Evolutionary conservation across 2,888 invertebrate species (phyloP), one percentile per base, ranked within the genome.

Genomic region (Spisula subtruncata): DNA sequence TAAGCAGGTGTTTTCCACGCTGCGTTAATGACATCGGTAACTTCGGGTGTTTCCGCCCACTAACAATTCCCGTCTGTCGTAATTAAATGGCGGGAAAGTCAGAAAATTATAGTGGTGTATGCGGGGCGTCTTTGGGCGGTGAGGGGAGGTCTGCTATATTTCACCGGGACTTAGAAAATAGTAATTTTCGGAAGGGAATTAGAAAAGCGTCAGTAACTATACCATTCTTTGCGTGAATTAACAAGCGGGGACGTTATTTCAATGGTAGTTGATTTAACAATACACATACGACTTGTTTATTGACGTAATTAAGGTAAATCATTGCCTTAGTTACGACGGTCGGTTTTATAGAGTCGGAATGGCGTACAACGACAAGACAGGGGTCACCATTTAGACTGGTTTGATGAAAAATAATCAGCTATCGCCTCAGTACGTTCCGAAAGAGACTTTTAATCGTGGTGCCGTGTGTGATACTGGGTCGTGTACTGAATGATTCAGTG

Each of bases 51-150:
- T 87, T 85, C 89, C 89, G 89, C 89, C 89, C 87, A 56, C 71
- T 46, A 48, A 81, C 84, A 83, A 83, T 83, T 79, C 83, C n/a
- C 79, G 80, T 84, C 71, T 84, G 80, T 81, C 29, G 56, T 82
- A 89, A 89, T 89, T 89, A 85, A 89, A 89, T 82, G 85, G 85
- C 85, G 85, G 85, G 88, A 89, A 85, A 32, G 75, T 35, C n/a
- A 46, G 75, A 84, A 89, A 88, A 88, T 88, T 83, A 88, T 83
- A 84, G 88, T 71, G 56, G 56, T 10, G 60, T 32, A 83, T n/a
- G 32, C 79, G 83, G 83, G 87, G 87, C 83, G 87, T 88, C 87
- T 80, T 25, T 56, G 60, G 87, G 87, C 87, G 87, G n/a, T 46
- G 35, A 54, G 25, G 80, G 87, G 87, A 79, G 87, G 83, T 79